phyloP scores from a whole-genome alignment of 2,113 vertebrate genomes.

The Actenoides lindsayi region DNA sequence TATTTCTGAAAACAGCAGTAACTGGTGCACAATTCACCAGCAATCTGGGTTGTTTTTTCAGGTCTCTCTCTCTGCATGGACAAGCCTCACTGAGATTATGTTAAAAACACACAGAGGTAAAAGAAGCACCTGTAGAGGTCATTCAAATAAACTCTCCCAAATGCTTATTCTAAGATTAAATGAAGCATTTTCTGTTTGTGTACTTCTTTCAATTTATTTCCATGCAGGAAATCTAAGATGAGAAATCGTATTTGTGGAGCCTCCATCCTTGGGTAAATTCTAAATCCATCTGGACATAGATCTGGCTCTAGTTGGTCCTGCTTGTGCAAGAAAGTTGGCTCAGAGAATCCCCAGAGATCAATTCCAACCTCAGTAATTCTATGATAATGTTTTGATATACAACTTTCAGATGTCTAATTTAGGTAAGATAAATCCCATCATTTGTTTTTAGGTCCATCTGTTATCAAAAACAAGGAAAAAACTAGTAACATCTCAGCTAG shows the following conservation, averaged over 20 bases:
- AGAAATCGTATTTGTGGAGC: background rate
- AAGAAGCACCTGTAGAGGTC: background rate
- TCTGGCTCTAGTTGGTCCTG: accelerated
- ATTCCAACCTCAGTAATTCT: background rate
- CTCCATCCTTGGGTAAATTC: background rate
- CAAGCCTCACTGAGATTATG: background rate
- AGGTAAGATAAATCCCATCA: background rate
- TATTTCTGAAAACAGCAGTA: background rate
- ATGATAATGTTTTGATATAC: background rate
- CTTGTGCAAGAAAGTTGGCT: background rate
- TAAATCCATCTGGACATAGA: background rate
- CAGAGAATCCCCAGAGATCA: background rate
- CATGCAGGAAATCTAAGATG: background rate
- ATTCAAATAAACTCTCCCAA: background rate
- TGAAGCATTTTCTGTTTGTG: background rate
- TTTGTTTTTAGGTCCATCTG: background rate
- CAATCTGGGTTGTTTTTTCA: background rate
- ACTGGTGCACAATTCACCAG: background rate
- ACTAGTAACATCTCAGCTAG: background rate
- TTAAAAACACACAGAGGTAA: background rate
- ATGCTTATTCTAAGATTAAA: background rate
- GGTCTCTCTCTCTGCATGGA: background rate
- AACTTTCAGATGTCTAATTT: background rate
- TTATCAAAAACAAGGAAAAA: background rate
- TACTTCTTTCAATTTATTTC: background rate